Evolutionary conservation across 2,797 vertebrate species (phyloP), one percentile per base, ranked within the genome.

Genomic region (Arrhamphus sclerolepis): DNA sequence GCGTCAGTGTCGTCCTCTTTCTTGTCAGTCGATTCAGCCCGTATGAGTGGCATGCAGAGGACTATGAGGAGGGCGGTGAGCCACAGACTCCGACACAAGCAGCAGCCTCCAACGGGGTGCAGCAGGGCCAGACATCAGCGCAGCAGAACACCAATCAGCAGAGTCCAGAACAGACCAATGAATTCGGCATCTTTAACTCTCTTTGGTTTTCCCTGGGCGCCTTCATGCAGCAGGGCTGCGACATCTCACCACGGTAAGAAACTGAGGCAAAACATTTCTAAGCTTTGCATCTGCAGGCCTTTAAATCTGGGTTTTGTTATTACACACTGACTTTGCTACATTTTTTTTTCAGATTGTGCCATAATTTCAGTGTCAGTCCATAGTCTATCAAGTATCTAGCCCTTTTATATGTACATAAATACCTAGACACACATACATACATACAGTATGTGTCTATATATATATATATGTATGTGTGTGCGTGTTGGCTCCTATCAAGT

Each of bases 181-280:
- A 99, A 86, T 99, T 99, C 77, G 98, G 98, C 47, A 99, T 99
- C 90, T 99, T 99, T 90, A 99, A 99, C 91, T 98, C 96, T 43
- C 93, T 99, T 7, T 99, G 98, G 98, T 99, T 99, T 82, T 99
- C 98, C 8, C 86, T 99, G 61, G 98, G 98, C 72, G 98, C 98
- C 61, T 99, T 99, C 89, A 99, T 99, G 98, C 98, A 98, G 89
- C 98, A 99, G 88, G 98, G 98, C 85, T 99, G 98, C 72, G 98
- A 99, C 82, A 99, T 99, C 87, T 99, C 98, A 34, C 98, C 98
- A 84, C 96, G 98, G 98, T 99, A 87, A 80, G 90, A 55, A 48
- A 51, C 41, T 24, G n/a, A n/a, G n/a, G n/a, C 1, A 20, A 66
- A 53, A 26, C 39, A 42, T 41, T 29, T 34, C 34, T 2, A 43